phyloP scores from a whole-genome alignment of 1,140 invertebrate species.

The Drosophila leontia region DNA sequence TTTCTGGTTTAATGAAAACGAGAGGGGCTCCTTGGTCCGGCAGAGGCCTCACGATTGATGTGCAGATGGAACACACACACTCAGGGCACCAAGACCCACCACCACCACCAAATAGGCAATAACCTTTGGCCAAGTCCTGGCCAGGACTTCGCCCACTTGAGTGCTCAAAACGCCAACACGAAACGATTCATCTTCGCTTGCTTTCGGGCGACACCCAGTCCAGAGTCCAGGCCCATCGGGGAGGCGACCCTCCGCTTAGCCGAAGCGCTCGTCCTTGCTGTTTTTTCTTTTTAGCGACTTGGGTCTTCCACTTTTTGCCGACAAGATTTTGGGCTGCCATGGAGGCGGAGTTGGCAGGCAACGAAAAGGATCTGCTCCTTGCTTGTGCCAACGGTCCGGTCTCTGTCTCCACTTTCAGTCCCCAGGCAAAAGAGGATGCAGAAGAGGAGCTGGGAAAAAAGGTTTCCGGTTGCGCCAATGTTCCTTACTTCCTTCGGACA shows the following conservation, averaged over 20 bases:
- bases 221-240: slow-evolving; percentile 1
- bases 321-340: slow-evolving; percentile 58
- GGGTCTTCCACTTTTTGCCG: slow-evolving; percentile 41
- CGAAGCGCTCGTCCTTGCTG: slow-evolving; percentile 69
- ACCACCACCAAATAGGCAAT: slow-evolving; percentile 32
- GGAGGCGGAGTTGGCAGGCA: slow-evolving; percentile 33
- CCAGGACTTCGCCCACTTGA: slow-evolving; percentile 65
- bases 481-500: slow-evolving; percentile 71
- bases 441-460: slow-evolving; percentile 50
- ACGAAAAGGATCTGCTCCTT: slow-evolving; percentile 38
- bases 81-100: slow-evolving; percentile 18
- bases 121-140: slow-evolving; percentile 50
- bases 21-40: slow-evolving; percentile 59
- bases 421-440: slow-evolving; percentile 38
- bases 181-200: slow-evolving; percentile 79
- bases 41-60: slow-evolving; percentile 69
- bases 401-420: slow-evolving; percentile 56
- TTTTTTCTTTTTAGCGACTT: slow-evolving; percentile 49
- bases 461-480: slow-evolving; percentile 79
- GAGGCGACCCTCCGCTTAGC: slow-evolving; percentile 56
- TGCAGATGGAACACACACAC: slow-evolving; percentile 55
- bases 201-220: slow-evolving; percentile 59
- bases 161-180: slow-evolving; percentile 79
- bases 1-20: slow-evolving; percentile 70
- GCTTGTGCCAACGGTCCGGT: slow-evolving; percentile 43